Evolutionary conservation across 2,797 vertebrate species (phyloP).

Genomic region (Anisognathus igniventris): DNA sequence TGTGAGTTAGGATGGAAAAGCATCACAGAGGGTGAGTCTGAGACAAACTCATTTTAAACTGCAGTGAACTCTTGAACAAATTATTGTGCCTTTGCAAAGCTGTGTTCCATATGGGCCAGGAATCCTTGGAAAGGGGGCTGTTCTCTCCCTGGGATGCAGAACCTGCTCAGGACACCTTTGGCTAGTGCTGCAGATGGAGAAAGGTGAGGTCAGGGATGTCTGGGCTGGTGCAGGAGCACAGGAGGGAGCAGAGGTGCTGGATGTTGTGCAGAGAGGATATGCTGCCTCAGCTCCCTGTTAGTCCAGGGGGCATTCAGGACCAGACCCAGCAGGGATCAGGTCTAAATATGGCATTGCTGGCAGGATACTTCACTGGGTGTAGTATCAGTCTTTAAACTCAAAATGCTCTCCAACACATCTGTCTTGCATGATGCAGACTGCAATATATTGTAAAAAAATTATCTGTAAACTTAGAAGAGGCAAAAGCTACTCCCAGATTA

Average conservation of each 20-base stretch:
- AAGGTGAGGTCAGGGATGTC: background rate
- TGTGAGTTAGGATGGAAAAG: constrained; percentile 50
- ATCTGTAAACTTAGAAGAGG: background rate
- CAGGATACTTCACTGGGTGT: background rate
- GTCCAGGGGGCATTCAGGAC: background rate
- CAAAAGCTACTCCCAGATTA: background rate
- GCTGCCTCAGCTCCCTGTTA: background rate
- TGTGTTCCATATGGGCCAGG: constrained; percentile 7
- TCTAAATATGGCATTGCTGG: background rate
- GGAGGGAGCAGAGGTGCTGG: background rate
- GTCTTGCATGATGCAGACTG: background rate
- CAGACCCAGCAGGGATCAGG: background rate
- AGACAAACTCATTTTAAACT: constrained; percentile 25
- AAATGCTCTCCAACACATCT: background rate
- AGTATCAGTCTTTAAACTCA: background rate
- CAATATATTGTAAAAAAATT: background rate
- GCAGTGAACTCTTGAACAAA: constrained; percentile 35
- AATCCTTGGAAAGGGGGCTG: background rate
- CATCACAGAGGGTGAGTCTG: constrained; percentile 27
- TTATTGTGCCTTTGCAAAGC: constrained; percentile 7
- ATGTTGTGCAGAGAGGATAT: background rate
- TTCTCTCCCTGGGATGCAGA: background rate
- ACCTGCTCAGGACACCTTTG: constrained; percentile 7
- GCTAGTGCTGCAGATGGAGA: background rate
- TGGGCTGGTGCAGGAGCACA: background rate